Evolutionary conservation across 2,888 invertebrate species (phyloP), one percentile per base, ranked within the genome.

Genomic region (Orthosia gothica): DNA sequence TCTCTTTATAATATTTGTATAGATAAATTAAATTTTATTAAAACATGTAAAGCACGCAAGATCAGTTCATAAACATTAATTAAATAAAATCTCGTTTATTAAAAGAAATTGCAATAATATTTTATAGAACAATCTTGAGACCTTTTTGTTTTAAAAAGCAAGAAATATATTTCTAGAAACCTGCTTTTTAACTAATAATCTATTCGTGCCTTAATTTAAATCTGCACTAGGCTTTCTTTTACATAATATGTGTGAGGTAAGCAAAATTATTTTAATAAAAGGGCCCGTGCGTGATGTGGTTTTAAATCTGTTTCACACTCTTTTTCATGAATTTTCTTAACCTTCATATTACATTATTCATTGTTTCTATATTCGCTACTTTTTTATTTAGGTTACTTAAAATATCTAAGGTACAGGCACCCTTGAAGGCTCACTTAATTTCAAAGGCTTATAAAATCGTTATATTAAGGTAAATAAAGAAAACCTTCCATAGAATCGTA

Each of bases 101-200:
- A 74, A 74, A 87, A 88, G 85, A 86, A 86, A 84, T 88, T 89
- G 88, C 82, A 70, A 88, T 90, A 89, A 88, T 86, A 62, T 79
- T 73, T 73, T 85, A 87, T 78, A 72, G 72, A 87, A 86, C 86
- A 89, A 86, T 89, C 89, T 85, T 73, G 84, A 81, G 86, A 88
- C 75, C 45, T 7, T 67, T 67, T 49, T 47, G 12, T n/a, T 57
- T n/a, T 5, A n/a, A 16, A 62, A 59, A 32, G 15, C 61, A 32
- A 40, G 47, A 13, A 72, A 15, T 45, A 52, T 52, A 45, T 16
- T 63, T 11, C n/a, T 32, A 1, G n/a, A 32, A 20, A 47, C 13
- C 16, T 13, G 18, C 54, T 18, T 57, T 50, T 70, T n/a, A 2
- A 32, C n/a, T 1, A 18, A 5, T 32, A n/a, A 54, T 49, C 11